A percentile compares a stretch with the other conserved stretches of the same genome.
phyloP scores from a whole-genome alignment of 2,888 invertebrate genomes.

The Lymantria monacha region DNA sequence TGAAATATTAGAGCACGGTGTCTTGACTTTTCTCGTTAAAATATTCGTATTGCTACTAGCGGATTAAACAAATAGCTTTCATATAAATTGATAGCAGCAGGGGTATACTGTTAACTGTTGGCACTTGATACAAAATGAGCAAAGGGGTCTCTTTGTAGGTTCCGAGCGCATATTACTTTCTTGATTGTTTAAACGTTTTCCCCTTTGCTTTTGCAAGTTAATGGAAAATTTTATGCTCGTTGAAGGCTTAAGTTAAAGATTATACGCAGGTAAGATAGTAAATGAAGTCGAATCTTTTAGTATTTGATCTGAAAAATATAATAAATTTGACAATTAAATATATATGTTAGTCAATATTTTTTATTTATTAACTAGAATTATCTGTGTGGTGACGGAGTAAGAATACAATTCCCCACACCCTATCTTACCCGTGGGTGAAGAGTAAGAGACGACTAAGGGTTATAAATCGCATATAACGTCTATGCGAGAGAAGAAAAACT shows the following conservation, averaged over 20 bases:
- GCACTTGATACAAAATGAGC: constrained; percentile 25
- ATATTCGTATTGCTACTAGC: constrained; percentile 8
- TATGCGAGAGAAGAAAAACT: too few relatives aligned
- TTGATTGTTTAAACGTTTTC: constrained; percentile 56
- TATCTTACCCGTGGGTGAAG: too few relatives aligned
- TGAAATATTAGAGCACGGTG: constrained; percentile 3
- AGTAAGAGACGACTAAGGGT: too few relatives aligned
- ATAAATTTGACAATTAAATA: too few relatives aligned
- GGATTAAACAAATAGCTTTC: constrained; percentile 14
- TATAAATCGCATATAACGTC: too few relatives aligned
- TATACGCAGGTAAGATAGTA: constrained; percentile 5
- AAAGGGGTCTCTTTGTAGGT: constrained; percentile 40
- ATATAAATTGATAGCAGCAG: constrained; percentile 21
- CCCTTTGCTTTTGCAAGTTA: constrained; percentile 34
- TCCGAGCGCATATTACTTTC: constrained; percentile 51
- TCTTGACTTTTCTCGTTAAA: constrained; percentile 9
- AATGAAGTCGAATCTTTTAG: neutral
- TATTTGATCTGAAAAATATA: too few relatives aligned
- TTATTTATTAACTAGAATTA: too few relatives aligned
- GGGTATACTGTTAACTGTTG: constrained; percentile 22
- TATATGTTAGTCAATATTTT: too few relatives aligned
- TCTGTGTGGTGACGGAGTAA: too few relatives aligned
- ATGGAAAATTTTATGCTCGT: constrained; percentile 31
- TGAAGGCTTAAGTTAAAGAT: constrained; percentile 4
- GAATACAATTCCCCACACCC: too few relatives aligned